These are phyloP conservation scores for Gasterosteus nipponicus DNA, from an alignment of 2,113 vertebrate species.

Conservation along the genomic window DNA sequence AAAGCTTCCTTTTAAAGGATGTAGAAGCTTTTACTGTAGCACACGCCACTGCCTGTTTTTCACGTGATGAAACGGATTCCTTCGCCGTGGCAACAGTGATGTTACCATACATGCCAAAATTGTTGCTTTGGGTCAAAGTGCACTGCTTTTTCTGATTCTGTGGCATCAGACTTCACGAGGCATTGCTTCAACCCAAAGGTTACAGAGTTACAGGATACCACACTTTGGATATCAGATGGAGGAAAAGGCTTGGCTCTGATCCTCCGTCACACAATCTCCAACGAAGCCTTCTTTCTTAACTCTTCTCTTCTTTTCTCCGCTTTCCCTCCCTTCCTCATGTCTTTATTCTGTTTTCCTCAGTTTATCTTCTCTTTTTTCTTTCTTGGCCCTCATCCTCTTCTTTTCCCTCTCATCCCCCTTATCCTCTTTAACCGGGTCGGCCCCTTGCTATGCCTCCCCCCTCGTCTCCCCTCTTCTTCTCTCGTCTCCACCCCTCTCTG, in stretches of 20 bases:
- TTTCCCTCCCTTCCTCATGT: background rate
- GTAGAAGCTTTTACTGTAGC: background rate
- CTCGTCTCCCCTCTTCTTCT: constrained; percentile 12
- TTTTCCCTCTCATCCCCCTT: constrained; percentile 23
- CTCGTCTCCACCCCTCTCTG: constrained; percentile 41
- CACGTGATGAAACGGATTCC: background rate
- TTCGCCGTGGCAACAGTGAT: constrained; percentile 1
- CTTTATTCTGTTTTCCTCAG: constrained; percentile 14
- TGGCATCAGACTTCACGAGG: constrained; percentile 10
- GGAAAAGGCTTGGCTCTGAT: constrained; percentile 12
- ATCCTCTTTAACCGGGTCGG: constrained; percentile 35
- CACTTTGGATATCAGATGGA: constrained; percentile 26
- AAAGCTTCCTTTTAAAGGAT: background rate
- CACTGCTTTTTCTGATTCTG: background rate
- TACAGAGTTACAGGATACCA: constrained; percentile 30
- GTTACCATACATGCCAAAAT: constrained; percentile 5
- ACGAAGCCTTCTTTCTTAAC: constrained; percentile 19
- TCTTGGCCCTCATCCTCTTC: constrained; percentile 16
- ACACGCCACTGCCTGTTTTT: background rate
- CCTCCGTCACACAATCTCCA: constrained; percentile 19
- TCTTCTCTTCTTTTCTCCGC: constrained; percentile 6
- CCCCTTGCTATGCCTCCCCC: constrained; percentile 8
- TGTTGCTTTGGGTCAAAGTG: constrained; percentile 10
- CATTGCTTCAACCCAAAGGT: constrained; percentile 15
- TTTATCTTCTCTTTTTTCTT: constrained; percentile 13